Conservation (phyloP, 2,888 invertebrate species). For the Orthosia gothica region DNA sequence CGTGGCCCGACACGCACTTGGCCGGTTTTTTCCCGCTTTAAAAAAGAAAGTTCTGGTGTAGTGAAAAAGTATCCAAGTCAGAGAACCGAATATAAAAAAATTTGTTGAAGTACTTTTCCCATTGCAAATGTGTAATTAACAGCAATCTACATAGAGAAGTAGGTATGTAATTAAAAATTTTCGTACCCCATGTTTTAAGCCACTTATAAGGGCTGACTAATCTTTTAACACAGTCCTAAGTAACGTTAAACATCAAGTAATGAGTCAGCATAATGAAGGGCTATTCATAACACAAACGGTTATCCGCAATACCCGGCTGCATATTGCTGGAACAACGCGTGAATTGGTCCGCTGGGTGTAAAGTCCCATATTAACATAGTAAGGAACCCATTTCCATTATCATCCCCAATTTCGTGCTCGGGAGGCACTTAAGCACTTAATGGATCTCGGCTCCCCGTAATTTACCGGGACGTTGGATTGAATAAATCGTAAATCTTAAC, state of each 20-base stretch:
- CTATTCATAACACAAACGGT: conserved; percentile 75
- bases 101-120: background rate
- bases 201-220: conserved; percentile 41
- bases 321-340: conserved; percentile 83
- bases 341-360: conserved; percentile 82
- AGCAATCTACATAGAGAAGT: background rate
- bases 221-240: conserved; percentile 55
- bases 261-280: conserved; percentile 69
- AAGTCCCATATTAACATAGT: conserved; percentile 89
- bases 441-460: conserved; percentile 90
- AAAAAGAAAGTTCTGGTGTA: conserved; percentile 4
- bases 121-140: background rate
- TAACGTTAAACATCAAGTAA: conserved; percentile 57
- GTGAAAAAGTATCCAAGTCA: background rate
- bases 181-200: conserved; percentile 1
- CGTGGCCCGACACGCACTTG: too few species aligned
- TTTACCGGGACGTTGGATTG: conserved; percentile 89
- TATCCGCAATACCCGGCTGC: conserved; percentile 72
- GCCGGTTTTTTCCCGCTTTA: conserved; percentile 2
- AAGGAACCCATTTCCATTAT: conserved; percentile 90
- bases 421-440: conserved; percentile 91
- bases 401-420: conserved; percentile 90
- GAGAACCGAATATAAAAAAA: conserved; percentile 3
- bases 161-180: background rate
- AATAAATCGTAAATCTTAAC: conserved; percentile 91